Percentiles rank a stretch among this genome's conserved stretches.
Evolutionary conservation across 2,113 vertebrate genomes (phyloP).

Genomic region (Gracilinanus agilis): DNA sequence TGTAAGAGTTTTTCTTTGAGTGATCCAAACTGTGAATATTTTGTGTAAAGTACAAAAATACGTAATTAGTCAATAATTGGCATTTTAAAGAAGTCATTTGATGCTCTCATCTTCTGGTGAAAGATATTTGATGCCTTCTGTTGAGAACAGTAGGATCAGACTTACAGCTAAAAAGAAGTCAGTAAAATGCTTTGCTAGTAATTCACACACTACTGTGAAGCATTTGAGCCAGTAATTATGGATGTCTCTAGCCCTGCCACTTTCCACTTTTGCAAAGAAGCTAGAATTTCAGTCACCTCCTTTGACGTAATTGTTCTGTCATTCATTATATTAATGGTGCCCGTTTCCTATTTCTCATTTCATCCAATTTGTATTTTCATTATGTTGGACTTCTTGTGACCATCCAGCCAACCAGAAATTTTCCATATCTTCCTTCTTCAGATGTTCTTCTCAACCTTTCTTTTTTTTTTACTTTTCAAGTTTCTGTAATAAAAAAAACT

Average conservation of each 20-base stretch:
- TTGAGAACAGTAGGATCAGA: neutral
- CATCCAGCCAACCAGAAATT: neutral
- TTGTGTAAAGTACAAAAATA: neutral
- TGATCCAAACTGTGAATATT: neutral
- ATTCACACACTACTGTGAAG: neutral
- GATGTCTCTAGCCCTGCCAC: neutral
- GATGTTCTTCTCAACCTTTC: neutral
- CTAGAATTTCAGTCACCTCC: neutral
- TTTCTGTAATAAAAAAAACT: neutral
- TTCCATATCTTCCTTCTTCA: neutral
- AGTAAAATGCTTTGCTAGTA: neutral
- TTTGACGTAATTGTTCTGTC: neutral
- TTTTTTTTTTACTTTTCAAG: neutral
- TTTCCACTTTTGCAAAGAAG: neutral
- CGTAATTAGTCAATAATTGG: neutral
- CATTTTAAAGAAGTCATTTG: neutral
- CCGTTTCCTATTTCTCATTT: neutral
- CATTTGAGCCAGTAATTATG: neutral
- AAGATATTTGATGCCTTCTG: neutral
- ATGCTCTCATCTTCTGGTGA: too few relatives aligned
- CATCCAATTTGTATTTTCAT: neutral
- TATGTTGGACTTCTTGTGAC: conserved; percentile 1
- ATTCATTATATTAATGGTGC: neutral
- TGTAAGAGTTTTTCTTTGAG: neutral
- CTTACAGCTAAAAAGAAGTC: neutral